A percentile compares a stretch with the other conserved stretches of the same genome.
Evolutionary conservation across 2,888 invertebrate species (phyloP).

Genomic region (Mantis religiosa): DNA sequence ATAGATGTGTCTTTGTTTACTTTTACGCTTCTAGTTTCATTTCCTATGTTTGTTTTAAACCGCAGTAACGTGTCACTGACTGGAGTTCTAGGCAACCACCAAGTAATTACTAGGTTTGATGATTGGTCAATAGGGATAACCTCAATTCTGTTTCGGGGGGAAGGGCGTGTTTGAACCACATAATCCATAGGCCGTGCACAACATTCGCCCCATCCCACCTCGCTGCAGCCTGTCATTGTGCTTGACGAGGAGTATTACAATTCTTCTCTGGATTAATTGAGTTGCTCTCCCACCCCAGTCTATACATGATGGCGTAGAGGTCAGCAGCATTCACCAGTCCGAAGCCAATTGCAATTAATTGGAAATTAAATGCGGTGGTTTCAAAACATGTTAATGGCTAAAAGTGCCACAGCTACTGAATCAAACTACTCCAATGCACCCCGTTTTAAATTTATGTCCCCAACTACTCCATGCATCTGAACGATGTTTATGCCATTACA

Average conservation of each 20-base stretch:
- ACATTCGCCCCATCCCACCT: neutral
- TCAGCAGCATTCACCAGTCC: neutral
- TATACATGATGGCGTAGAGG: neutral
- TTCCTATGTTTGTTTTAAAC: neutral
- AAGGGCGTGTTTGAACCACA: neutral
- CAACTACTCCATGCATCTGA: neutral
- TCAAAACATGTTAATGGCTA: neutral
- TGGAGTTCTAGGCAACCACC: neutral
- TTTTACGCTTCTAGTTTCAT: neutral
- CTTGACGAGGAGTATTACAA: neutral
- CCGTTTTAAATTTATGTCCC: neutral
- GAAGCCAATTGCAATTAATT: neutral
- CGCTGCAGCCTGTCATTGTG: neutral
- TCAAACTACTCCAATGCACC: neutral
- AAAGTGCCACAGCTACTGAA: neutral
- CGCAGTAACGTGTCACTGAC: neutral
- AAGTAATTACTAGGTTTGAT: neutral
- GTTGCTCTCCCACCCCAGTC: neutral
- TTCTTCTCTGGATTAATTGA: slow-evolving; percentile 7
- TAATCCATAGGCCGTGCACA: neutral
- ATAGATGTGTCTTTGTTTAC: neutral
- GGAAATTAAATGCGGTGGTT: slow-evolving; percentile 1
- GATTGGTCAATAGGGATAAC: neutral
- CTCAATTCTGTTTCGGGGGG: neutral
- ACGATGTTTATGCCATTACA: neutral